Evolutionary conservation across 1,140 invertebrate species (phyloP), one percentile per base, ranked within the genome.

Genomic region (Panagrolaimus sp.): DNA sequence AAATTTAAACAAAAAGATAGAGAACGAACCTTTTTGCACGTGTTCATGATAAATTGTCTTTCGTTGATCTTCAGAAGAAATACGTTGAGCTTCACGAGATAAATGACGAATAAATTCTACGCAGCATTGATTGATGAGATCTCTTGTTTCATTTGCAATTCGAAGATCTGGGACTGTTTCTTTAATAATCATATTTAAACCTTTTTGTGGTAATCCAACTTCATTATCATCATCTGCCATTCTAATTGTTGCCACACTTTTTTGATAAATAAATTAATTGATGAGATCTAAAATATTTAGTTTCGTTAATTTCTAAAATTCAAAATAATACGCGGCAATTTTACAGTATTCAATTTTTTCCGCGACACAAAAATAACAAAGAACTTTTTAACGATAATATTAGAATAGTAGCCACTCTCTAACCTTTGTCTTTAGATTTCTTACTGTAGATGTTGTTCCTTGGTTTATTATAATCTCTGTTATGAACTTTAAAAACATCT

Each of bases 21-120:
- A 20, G 44, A 53, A 68, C 25, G 16, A 43, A 76, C 74, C 74
- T 76, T 81, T 81, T 46, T 83, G 81, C 9, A 82, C 80, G 51
- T 82, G 80, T 44, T 82, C 80, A 64, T 82, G 80, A 53, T 83
- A 82, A 57, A 82, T 82, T 8, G 80, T 82, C 46, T 82, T 82
- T 7, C 80, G 64, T 53, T 82, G 81, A 65, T 82, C 80, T 11
- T 73, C 67, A 0, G 79, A 70, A 1, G 77, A 78, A 9, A 82
- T 82, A n/a, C 67, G 63, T 63, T 82, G 80, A n/a, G 80, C 81
- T 70, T 82, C 81, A 9, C 67, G 57, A 2, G 78, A 77, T 9
- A 82, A 47, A 63, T 80, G 75, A 27, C 77, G 76, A 11, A 82
- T 70, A 67, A 81, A 81, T 69, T 82, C 80, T 13, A 79, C 80